Conservation (phyloP, 2,888 invertebrate species). For the Drosophila acutilabella region DNA sequence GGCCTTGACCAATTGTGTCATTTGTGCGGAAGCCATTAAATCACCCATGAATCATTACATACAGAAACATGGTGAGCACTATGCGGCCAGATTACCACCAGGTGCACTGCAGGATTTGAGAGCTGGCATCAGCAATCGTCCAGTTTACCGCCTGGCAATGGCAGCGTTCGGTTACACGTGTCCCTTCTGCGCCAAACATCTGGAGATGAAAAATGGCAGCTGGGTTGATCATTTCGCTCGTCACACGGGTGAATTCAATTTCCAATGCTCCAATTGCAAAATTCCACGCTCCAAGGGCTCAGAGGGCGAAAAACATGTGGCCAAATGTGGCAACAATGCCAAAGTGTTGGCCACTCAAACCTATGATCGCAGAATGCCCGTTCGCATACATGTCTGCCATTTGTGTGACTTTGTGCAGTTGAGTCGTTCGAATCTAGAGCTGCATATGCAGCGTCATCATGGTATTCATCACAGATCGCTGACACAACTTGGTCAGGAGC, state of each 20-base stretch:
- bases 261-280: slow-evolving; percentile 88
- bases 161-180: slow-evolving; percentile 63
- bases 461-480: slow-evolving; percentile 31
- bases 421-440: slow-evolving; percentile 87
- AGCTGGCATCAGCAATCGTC: slow-evolving; percentile 37
- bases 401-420: slow-evolving; percentile 91
- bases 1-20: slow-evolving; percentile 64
- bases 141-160: slow-evolving; percentile 15
- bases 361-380: background rate
- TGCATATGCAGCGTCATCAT: slow-evolving; percentile 86
- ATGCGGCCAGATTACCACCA: slow-evolving; percentile 76
- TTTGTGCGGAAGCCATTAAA: slow-evolving; percentile 61
- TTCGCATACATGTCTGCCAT: slow-evolving; percentile 88
- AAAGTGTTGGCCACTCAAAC: background rate
- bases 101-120: slow-evolving; percentile 65
- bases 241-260: slow-evolving; percentile 92
- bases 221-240: slow-evolving; percentile 89
- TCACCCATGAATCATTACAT: slow-evolving; percentile 67
- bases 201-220: slow-evolving; percentile 41
- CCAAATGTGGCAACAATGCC: slow-evolving; percentile 29
- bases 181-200: slow-evolving; percentile 77
- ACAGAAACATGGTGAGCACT: slow-evolving; percentile 75
- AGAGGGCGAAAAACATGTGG: slow-evolving; percentile 43
- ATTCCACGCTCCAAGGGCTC: background rate
- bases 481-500: slow-evolving; percentile 17